Conservation (phyloP, 2,797 vertebrate genomes). For the Acomys russatus region DNA sequence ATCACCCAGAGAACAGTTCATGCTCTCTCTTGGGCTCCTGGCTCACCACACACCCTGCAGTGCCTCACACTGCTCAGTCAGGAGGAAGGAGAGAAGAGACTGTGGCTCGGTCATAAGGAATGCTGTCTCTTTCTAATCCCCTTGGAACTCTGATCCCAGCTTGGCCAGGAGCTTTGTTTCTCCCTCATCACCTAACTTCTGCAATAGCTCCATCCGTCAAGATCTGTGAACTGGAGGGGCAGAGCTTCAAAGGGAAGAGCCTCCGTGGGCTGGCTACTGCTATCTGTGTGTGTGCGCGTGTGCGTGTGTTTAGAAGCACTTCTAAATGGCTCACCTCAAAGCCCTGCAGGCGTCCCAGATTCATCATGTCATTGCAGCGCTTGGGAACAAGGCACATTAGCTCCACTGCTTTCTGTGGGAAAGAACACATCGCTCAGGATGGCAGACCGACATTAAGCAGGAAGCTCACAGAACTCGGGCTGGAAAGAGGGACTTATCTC, state of each 20-base stretch:
- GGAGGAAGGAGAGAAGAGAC: conserved; percentile 13
- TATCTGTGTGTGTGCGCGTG: too few species aligned
- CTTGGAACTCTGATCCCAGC: background rate
- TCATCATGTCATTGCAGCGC: conserved; percentile 99
- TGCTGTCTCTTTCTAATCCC: background rate
- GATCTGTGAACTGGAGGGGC: background rate
- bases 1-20: background rate
- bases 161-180: background rate
- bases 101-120: background rate
- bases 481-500: background rate
- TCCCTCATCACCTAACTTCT: background rate
- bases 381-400: conserved; percentile 99
- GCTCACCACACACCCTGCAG: background rate
- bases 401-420: conserved; percentile 96
- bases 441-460: background rate
- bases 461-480: background rate
- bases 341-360: conserved; percentile 97
- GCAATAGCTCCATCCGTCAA: background rate
- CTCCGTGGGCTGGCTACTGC: background rate
- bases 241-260: background rate
- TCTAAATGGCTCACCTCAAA: conserved; percentile 92
- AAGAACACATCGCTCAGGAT: conserved; percentile 64
- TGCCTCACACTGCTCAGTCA: background rate
- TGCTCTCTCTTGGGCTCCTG: background rate
- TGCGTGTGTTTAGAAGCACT: background rate